Evolutionary conservation across 1,140 invertebrate species (phyloP).

Genomic region (Macrosteles quadrilineatus): DNA sequence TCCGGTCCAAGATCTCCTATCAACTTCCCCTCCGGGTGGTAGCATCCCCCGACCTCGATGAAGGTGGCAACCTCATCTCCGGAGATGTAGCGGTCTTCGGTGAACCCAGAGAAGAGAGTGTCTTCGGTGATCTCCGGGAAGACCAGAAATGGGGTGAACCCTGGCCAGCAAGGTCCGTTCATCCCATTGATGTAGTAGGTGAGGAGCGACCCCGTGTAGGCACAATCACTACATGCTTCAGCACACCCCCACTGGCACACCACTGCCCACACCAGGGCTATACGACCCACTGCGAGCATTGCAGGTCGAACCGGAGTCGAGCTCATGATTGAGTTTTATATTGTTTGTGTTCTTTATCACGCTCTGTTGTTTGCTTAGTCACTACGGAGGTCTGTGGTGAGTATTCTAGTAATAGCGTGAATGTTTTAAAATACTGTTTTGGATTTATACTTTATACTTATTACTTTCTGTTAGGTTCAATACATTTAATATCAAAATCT

Average conservation of each 20-base stretch:
- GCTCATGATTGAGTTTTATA: too few species aligned
- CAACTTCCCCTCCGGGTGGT: background rate
- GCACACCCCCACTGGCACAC: background rate
- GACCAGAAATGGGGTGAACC: background rate
- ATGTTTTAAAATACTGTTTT: too few species aligned
- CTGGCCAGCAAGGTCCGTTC: conserved; percentile 1
- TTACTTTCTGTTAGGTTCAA: too few species aligned
- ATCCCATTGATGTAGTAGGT: conserved; percentile 7
- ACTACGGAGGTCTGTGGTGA: too few species aligned
- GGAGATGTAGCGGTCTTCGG: background rate
- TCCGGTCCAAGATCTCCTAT: background rate
- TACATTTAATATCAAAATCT: too few species aligned
- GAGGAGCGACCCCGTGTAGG: background rate
- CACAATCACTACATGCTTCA: background rate
- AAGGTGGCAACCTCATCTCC: background rate
- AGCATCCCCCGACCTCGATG: background rate
- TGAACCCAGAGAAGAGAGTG: background rate
- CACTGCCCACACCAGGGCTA: too few species aligned
- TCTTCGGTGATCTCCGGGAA: background rate
- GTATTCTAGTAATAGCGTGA: too few species aligned
- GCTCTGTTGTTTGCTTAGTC: too few species aligned
- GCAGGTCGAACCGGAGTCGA: too few species aligned
- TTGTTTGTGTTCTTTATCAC: too few species aligned
- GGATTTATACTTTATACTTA: too few species aligned
- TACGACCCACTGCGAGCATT: too few species aligned